A percentile compares a stretch with the other conserved stretches of the same genome.
Evolutionary conservation across 1,140 invertebrate genomes (phyloP).

Genomic region (Tetramorium simillimum): DNA sequence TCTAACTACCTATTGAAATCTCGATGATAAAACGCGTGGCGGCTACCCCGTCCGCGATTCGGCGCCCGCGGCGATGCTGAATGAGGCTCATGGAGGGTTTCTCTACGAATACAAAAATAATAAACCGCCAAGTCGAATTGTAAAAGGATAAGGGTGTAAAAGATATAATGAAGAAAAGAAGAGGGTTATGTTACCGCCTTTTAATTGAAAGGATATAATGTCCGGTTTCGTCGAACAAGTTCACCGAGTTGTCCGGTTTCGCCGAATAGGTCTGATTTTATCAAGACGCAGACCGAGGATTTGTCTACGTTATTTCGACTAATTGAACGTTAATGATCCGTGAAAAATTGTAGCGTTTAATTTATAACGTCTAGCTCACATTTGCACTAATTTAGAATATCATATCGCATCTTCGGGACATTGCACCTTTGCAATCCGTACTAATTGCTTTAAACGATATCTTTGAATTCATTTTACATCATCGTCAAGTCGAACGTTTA

Average conservation of each 20-base stretch:
- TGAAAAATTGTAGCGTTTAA: not conserved
- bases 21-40: conserved; percentile 40
- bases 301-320: not conserved
- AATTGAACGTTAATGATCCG: conserved; percentile 12
- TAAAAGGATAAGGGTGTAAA: not conserved
- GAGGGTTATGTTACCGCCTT: not conserved
- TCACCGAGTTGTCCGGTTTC: not conserved
- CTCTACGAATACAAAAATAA: conserved; percentile 31
- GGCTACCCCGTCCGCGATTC: conserved; percentile 8
- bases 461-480: not conserved
- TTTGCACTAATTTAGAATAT: conserved; percentile 14
- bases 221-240: not conserved
- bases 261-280: not conserved
- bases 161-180: not conserved
- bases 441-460: not conserved
- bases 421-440: not conserved
- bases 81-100: not conserved
- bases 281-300: not conserved
- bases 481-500: not conserved
- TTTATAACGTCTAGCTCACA: not conserved
- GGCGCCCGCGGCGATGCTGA: not conserved
- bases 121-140: conserved; percentile 1
- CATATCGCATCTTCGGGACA: not conserved
- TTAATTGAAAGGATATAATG: not conserved
- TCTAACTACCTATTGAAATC: conserved; percentile 64